Evolutionary conservation across 1,140 invertebrate species (phyloP).

Genomic region (Achatina immaculata): DNA sequence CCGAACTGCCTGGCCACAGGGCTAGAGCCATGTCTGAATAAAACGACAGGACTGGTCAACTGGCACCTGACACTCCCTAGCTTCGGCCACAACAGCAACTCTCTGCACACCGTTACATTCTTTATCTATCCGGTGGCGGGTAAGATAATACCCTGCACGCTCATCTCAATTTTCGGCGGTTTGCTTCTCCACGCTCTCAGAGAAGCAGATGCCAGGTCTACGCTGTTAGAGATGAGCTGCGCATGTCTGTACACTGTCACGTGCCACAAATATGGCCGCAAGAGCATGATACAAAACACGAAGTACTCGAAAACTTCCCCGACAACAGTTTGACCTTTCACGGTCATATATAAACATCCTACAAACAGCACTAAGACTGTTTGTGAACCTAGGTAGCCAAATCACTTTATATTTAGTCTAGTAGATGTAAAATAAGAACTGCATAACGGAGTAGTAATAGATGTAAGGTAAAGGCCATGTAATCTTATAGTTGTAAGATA

Average conservation of each 20-base stretch:
- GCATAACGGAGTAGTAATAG: too few relatives aligned
- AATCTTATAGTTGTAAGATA: too few relatives aligned
- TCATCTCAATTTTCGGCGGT: slow-evolving; percentile 72
- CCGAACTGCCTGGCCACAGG: slow-evolving; percentile 78
- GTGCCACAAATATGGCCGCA: neutral
- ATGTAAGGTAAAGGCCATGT: too few relatives aligned
- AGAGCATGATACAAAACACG: neutral
- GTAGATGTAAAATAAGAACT: too few relatives aligned
- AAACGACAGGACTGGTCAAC: slow-evolving; percentile 30
- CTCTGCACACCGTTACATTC: slow-evolving; percentile 53
- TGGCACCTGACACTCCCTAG: slow-evolving; percentile 46
- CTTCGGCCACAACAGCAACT: slow-evolving; percentile 43
- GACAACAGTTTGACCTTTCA: slow-evolving; percentile 4
- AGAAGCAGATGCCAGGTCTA: slow-evolving; percentile 71
- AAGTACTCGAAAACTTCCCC: slow-evolving; percentile 26
- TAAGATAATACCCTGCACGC: slow-evolving; percentile 71
- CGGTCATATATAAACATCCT: too few relatives aligned
- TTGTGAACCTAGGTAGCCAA: too few relatives aligned
- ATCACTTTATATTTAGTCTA: too few relatives aligned
- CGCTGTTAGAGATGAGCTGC: slow-evolving; percentile 74
- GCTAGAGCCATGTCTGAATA: slow-evolving; percentile 36
- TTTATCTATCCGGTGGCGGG: slow-evolving; percentile 64
- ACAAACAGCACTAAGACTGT: too few relatives aligned
- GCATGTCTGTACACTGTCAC: slow-evolving; percentile 30
- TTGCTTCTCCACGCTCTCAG: slow-evolving; percentile 71